Conservation (phyloP, 2,888 invertebrate genomes). For the Fragum sueziense region DNA sequence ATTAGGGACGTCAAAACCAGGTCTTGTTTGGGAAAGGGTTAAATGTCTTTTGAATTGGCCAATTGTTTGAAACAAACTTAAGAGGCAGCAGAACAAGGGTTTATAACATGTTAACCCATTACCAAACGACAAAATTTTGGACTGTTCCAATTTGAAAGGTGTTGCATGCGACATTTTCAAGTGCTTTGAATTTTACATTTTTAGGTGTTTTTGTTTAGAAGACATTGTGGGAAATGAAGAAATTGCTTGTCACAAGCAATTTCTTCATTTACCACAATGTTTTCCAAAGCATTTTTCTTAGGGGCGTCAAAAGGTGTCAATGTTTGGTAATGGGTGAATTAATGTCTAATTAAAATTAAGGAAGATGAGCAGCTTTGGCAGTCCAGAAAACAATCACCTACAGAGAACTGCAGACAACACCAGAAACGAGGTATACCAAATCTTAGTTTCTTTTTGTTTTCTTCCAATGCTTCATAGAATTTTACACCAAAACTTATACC, state of each 20-base stretch:
- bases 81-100: too few relatives aligned
- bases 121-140: too few relatives aligned
- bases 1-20: too few relatives aligned
- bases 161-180: too few relatives aligned
- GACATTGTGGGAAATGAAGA: too few relatives aligned
- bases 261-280: not conserved
- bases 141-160: too few relatives aligned
- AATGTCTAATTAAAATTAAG: conserved; percentile 17
- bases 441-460: not conserved
- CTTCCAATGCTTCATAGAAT: not conserved
- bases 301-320: not conserved
- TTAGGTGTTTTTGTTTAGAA: not conserved
- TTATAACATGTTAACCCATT: too few relatives aligned
- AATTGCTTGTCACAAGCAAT: too few relatives aligned
- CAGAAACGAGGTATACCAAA: conserved; percentile 52
- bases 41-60: too few relatives aligned
- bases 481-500: not conserved
- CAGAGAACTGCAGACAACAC: conserved; percentile 63
- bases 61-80: too few relatives aligned
- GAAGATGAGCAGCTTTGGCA: conserved; percentile 18
- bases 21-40: too few relatives aligned
- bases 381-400: conserved; percentile 45
- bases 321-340: not conserved
- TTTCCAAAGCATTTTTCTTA: not conserved
- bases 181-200: not conserved